Evolutionary conservation across 2,888 invertebrate species (phyloP).

Genomic region (Periphyllus acericola): DNA sequence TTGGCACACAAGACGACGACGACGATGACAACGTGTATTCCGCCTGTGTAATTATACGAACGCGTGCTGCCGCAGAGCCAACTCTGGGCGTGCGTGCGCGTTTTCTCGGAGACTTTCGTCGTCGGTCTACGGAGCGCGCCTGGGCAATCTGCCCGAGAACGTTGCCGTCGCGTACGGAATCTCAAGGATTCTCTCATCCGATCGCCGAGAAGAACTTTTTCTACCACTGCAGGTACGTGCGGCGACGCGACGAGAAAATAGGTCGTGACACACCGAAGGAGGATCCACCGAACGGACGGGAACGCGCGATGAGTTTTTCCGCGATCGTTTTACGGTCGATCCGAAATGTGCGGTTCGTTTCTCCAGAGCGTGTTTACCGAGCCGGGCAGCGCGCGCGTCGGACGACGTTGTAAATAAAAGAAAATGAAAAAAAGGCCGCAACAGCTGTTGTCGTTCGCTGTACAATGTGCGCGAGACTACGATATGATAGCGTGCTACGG

Average conservation of each 20-base stretch:
- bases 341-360: neutral
- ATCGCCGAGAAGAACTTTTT: slow-evolving; percentile 37
- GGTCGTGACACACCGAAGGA: neutral
- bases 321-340: neutral
- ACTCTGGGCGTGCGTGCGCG: neutral
- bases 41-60: slow-evolving; percentile 28
- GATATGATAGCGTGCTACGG: too few relatives aligned
- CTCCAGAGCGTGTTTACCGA: too few relatives aligned
- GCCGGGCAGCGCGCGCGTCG: neutral
- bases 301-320: too few relatives aligned
- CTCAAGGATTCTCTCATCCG: slow-evolving; percentile 51
- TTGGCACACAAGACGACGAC: neutral
- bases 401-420: neutral
- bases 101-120: slow-evolving; percentile 34
- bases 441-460: slow-evolving; percentile 4
- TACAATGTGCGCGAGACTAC: neutral
- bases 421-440: neutral
- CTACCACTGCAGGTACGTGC: too few relatives aligned
- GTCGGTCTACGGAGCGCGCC: slow-evolving; percentile 10
- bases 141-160: slow-evolving; percentile 56
- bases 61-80: neutral
- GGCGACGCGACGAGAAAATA: neutral
- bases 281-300: too few relatives aligned
- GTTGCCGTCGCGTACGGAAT: slow-evolving; percentile 34
- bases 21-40: neutral